These are phyloP conservation scores for Dorcus parallelipipedus DNA, from an alignment of 2,888 invertebrate genomes.

Conservation along the genomic window DNA sequence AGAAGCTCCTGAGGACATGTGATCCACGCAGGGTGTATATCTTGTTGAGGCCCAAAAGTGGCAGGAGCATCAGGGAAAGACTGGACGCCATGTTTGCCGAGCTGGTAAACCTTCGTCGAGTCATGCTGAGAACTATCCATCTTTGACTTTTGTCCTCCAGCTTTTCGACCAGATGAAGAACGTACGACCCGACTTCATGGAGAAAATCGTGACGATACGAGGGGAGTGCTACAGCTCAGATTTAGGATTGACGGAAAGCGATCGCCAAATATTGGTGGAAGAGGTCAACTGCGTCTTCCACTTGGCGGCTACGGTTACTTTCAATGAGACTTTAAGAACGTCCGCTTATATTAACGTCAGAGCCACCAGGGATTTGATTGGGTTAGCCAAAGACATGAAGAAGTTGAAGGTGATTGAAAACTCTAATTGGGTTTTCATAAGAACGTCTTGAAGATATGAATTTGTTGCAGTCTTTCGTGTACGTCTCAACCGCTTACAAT, in stretches of 20 bases:
- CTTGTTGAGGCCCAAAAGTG: constrained; percentile 39
- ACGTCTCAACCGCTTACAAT: constrained; percentile 65
- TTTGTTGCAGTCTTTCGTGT: constrained; percentile 51
- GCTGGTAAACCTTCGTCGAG: constrained; percentile 50
- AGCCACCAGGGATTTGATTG: constrained; percentile 61
- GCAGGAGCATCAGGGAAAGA: constrained; percentile 34
- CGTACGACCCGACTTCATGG: constrained; percentile 44
- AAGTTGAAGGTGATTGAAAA: constrained; percentile 55
- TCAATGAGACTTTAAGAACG: constrained; percentile 65
- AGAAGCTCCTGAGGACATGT: constrained; percentile 39
- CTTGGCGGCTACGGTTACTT: constrained; percentile 72
- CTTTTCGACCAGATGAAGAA: constrained; percentile 50
- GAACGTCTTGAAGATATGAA: neutral
- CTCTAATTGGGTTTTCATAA: neutral
- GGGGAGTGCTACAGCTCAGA: constrained; percentile 51
- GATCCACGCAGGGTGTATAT: constrained; percentile 37
- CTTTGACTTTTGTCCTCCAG: constrained; percentile 34
- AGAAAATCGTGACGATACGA: constrained; percentile 54
- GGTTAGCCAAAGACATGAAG: constrained; percentile 62
- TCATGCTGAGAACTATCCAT: neutral
- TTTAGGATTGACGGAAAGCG: constrained; percentile 49
- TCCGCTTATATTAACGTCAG: constrained; percentile 68
- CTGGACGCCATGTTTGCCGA: constrained; percentile 58
- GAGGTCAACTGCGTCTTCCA: constrained; percentile 68
- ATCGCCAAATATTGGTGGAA: constrained; percentile 48